Base-by-base conservation (phyloP, 30 jellyfish, hydroid and myxozoan species). In the Aurelia sp. region DNA sequence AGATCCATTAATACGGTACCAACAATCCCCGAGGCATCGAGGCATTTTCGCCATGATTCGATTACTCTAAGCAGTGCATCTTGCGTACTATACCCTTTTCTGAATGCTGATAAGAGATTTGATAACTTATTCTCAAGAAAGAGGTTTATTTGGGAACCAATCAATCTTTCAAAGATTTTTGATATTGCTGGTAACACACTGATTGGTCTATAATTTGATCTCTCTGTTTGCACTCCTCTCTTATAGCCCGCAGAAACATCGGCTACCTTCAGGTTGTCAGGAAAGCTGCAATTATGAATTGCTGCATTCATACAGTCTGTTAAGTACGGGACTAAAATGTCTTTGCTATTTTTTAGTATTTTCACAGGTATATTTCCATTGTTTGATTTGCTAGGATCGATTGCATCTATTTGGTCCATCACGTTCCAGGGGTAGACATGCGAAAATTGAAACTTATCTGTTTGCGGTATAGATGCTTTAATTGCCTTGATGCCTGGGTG, bases 301-400 rank as follows among this genome's bases (percentile, higher is more conserved):
- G 78, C 78, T 35, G 74, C 60, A 74, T 74, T 74, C 18, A 74
- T 74, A 73, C 73, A 74, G 86, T 74, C 74, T 51, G 86, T 74
- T 57, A 74, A 73, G 53, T 74, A 15, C 60, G 86, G 86, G 74
- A 72, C 58, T 51, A 74, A n/a, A 73, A 21, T 74, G 8, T 74
- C 86, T 74, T 74, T 74, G 73, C 35, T 73, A 52, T 22, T 53
- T 73, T 20, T 74, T 72, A 55, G 23, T 51, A 51, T 74, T 73
- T 74, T 74, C 23, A 55, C 60, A 58, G 74, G 74, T 74, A 74
- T 74, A 74, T 51, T 53, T 74, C 73, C 86, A 2, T 76, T 74
- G 86, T 72, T 74, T 17, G 86, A 74, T 59, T 74, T 51, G 71
- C 71, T 52, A 1, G 86, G 33, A 55, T 74, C 86, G 7, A 74